Evolutionary conservation across 1,140 invertebrate genomes (phyloP), one percentile per base, ranked within the genome.

Genomic region (Anagrus nilaparvatae): DNA sequence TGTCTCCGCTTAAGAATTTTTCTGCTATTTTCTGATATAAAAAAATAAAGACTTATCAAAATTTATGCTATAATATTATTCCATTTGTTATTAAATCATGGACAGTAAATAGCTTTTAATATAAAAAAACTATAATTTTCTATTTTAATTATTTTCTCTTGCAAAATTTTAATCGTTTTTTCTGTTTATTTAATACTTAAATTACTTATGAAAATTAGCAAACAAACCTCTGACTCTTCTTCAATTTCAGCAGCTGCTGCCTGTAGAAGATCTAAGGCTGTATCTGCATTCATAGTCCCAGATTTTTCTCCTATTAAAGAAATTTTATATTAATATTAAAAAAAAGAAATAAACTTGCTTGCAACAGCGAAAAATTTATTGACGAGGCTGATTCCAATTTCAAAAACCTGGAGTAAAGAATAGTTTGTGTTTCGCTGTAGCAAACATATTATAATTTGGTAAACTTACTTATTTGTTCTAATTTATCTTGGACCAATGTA

Each of bases 231-330:
- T 19, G 87, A 87, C 61, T 87, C 75, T 65, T 93, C 88, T 67
- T 95, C 90, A 33, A 81, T 79, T 73, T 90, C 82, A 37, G 87
- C 82, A 33, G 86, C 81, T 12, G 85, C 79, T 25, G 87, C 80
- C 74, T 91, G 85, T 12, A 93, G 66, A 23, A 93, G 59, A 1
- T 87, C 88, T 43, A 89, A 63, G 9, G 84, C 81, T 19, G 83
- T 85, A 50, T 93, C 88, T 35, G 82, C 69, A 8, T 80, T 82
- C 54, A 82, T 77, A 25, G 76, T 75, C 23, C 76, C 77, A 20
- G 75, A 74, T 58, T 82, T 81, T 46, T 75, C 72, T 56, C 79
- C 81, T 77, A 17, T 8, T 70, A 53, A 56, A 51, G 23, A 40
- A 33, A 20, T 29, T 25, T 37, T 25, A 31, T 37, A 19, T 25